These are phyloP conservation scores for Hypanus sabinus DNA, from an alignment of 2,113 vertebrate species.

Conservation along the genomic window DNA sequence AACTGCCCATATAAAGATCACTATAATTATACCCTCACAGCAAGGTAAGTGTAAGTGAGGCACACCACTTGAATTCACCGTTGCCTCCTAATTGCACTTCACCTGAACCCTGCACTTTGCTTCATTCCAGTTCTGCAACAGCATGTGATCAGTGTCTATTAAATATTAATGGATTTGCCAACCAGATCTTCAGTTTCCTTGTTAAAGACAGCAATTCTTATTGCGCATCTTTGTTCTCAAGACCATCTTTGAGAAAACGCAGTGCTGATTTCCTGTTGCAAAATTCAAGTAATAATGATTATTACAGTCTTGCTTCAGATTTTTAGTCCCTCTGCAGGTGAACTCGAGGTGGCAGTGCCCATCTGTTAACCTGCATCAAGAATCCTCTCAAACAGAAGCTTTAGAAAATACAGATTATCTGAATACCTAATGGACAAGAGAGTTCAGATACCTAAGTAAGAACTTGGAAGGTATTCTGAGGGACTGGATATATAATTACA, in stretches of 20 bases:
- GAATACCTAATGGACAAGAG: not conserved
- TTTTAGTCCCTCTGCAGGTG: not conserved
- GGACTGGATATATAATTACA: no score
- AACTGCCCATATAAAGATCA: not conserved
- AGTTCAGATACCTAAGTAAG: not conserved
- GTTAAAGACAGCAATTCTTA: not conserved
- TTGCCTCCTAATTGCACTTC: not conserved
- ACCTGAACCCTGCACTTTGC: not conserved
- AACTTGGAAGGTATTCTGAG: not conserved
- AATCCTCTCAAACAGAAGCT: not conserved
- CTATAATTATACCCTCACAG: not conserved
- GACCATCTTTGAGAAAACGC: not conserved
- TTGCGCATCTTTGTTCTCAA: not conserved
- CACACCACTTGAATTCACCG: not conserved
- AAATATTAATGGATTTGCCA: not conserved
- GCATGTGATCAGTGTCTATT: not conserved
- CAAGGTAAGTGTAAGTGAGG: not conserved
- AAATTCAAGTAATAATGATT: not conserved
- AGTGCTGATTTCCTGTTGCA: not conserved
- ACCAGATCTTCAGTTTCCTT: not conserved
- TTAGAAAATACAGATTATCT: not conserved
- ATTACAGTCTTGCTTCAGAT: not conserved
- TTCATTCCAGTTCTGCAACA: not conserved
- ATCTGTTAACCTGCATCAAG: not conserved
- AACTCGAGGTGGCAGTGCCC: not conserved